Conservation (phyloP, 2,113 vertebrate species). For the Vombatus ursinus region DNA sequence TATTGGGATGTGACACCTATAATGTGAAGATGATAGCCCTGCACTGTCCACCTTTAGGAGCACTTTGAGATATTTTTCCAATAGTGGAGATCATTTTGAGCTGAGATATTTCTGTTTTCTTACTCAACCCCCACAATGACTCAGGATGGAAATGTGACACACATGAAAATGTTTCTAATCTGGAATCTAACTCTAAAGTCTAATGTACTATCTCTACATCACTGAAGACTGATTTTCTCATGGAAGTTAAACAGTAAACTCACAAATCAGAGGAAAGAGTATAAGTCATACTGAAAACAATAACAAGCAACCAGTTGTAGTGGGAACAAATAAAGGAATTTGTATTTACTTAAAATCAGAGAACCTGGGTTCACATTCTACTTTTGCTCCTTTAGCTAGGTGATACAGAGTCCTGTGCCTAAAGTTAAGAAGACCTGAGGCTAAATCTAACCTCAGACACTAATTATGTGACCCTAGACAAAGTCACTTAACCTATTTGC, state of each 20-base stretch:
- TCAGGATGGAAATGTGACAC: too few species aligned
- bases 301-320: neutral
- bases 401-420: neutral
- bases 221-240: neutral
- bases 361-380: neutral
- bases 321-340: neutral
- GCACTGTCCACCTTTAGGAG: too few species aligned
- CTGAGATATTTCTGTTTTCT: too few species aligned
- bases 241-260: neutral
- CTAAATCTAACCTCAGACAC: neutral
- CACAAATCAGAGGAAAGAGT: neutral
- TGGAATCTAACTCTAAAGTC: neutral
- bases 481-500: neutral
- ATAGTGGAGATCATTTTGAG: too few species aligned
- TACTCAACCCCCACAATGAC: too few species aligned
- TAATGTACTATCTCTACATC: neutral
- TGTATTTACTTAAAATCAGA: neutral
- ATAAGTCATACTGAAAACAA: neutral
- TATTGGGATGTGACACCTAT: too few species aligned
- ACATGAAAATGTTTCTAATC: neutral
- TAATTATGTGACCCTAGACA: neutral
- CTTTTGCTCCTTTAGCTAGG: neutral
- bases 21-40: too few species aligned
- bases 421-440: neutral
- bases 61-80: too few species aligned